Percentiles rank a stretch among this genome's conserved stretches.
phyloP scores from a whole-genome alignment of 2,797 vertebrate species.

The Harpagifer antarcticus region DNA sequence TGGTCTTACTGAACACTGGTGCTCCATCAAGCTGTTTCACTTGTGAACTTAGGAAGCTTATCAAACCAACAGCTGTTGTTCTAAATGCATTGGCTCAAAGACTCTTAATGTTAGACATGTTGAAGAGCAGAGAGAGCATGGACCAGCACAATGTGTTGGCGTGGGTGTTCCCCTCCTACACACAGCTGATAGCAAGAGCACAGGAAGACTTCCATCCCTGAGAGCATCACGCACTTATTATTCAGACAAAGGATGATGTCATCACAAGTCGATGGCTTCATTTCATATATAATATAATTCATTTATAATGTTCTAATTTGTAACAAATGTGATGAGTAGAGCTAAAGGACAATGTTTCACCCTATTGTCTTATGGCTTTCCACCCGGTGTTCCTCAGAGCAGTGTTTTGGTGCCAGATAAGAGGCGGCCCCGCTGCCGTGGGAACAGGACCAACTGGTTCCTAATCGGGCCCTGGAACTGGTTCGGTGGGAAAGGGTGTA shows the following conservation, averaged over 20 bases:
- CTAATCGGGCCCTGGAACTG: too few relatives aligned
- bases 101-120: background rate
- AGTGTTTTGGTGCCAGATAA: too few relatives aligned
- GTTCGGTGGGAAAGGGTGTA: too few relatives aligned
- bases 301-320: background rate
- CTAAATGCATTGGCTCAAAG: background rate
- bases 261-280: background rate
- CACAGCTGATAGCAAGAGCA: conserved; percentile 26
- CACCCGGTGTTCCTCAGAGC: too few relatives aligned
- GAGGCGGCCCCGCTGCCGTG: too few relatives aligned
- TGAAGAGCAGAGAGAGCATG: background rate
- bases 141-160: conserved; percentile 11
- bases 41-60: background rate
- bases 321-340: background rate
- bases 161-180: conserved; percentile 52
- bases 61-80: conserved; percentile 16
- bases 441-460: too few relatives aligned
- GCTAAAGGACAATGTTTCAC: background rate
- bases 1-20: background rate
- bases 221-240: background rate
- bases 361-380: background rate
- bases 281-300: background rate
- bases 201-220: background rate
- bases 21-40: background rate
- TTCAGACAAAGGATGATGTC: background rate